phyloP scores from a whole-genome alignment of 2,113 vertebrate species.

The Dicerorhinus sumatrensis region DNA sequence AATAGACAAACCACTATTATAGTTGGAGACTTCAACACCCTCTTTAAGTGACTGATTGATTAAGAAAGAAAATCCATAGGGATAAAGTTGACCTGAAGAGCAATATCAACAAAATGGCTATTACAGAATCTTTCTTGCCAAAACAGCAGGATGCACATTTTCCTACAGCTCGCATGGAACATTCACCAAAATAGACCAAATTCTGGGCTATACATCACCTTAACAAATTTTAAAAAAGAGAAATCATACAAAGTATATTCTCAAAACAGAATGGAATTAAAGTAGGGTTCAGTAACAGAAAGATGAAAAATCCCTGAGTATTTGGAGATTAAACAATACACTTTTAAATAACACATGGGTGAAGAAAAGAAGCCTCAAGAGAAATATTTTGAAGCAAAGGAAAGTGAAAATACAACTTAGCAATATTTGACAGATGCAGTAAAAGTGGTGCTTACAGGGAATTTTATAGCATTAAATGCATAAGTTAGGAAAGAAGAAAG shows the following conservation, averaged over 20 bases:
- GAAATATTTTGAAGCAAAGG: neutral
- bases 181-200: neutral
- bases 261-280: neutral
- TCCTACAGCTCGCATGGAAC: neutral
- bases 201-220: neutral
- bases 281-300: neutral
- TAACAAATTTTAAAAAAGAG: neutral
- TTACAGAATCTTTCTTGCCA: neutral
- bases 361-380: neutral
- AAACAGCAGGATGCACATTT: neutral
- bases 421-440: neutral
- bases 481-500: neutral
- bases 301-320: neutral
- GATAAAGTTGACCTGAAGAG: neutral
- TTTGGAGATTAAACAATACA: neutral
- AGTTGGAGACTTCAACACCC: neutral
- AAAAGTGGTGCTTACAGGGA: neutral
- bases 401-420: neutral
- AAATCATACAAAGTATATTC: neutral
- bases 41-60: neutral
- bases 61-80: neutral
- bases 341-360: neutral
- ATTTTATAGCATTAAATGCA: neutral
- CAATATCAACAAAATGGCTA: neutral
- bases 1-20: neutral